Conservation (phyloP, 2,113 vertebrate species). For the Cromileptes altivelis region DNA sequence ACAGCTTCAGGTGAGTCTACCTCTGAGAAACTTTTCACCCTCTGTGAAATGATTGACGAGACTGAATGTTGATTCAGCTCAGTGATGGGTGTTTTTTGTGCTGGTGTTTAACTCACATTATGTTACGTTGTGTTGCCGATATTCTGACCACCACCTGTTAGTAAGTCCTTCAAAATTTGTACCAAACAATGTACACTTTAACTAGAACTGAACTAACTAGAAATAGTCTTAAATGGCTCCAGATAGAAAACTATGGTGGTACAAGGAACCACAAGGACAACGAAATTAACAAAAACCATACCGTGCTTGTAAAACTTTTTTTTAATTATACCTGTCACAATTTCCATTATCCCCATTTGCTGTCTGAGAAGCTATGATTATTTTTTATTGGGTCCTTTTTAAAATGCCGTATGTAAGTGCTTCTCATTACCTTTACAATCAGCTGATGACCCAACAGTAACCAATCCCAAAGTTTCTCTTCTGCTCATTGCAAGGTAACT, state of each 20-base stretch:
- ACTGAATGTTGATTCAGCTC: neutral
- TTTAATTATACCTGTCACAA: neutral
- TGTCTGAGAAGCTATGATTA: neutral
- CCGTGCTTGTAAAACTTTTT: neutral
- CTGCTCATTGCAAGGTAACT: neutral
- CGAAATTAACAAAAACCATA: neutral
- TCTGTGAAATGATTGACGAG: neutral
- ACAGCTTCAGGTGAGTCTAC: conserved; percentile 88
- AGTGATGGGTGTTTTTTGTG: neutral
- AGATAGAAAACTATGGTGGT: neutral
- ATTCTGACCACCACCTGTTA: neutral
- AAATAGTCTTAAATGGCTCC: neutral
- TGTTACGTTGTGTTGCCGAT: neutral
- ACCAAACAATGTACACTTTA: neutral
- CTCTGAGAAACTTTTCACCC: neutral
- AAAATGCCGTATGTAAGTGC: neutral
- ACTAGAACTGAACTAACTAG: neutral
- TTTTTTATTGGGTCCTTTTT: neutral
- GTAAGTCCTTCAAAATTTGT: neutral
- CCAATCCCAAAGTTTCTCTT: neutral
- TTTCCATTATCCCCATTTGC: neutral
- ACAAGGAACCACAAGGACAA: neutral
- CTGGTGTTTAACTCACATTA: neutral
- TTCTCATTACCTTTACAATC: neutral
- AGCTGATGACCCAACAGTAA: neutral